Evolutionary conservation across 1,140 invertebrate species (phyloP).

Genomic region (Calephelis nemesis): DNA sequence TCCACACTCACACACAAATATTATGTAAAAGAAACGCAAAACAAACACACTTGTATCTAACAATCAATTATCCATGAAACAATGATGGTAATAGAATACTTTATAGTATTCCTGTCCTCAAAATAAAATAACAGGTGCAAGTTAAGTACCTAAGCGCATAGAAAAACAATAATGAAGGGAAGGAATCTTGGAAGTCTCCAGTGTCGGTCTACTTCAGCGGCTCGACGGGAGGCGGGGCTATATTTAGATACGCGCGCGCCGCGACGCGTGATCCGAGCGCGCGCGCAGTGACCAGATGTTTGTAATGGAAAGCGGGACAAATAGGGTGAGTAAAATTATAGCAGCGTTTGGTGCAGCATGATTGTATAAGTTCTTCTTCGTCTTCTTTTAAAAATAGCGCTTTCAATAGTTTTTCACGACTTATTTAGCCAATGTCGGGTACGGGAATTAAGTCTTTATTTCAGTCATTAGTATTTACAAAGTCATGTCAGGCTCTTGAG

Average conservation of each 20-base stretch:
- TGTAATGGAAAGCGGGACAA: conserved; percentile 30
- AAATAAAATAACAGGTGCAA: conserved; percentile 23
- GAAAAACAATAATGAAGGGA: conserved; percentile 57
- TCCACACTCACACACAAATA: no score
- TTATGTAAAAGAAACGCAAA: no score
- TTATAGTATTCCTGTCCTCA: background rate
- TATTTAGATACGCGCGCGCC: conserved; percentile 64
- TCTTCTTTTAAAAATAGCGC: no score
- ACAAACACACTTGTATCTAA: no score
- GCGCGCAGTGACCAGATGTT: conserved; percentile 48
- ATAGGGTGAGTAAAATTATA: conserved; percentile 22
- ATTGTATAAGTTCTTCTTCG: no score
- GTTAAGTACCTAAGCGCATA: conserved; percentile 31
- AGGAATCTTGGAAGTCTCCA: conserved; percentile 71
- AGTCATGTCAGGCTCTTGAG: no score
- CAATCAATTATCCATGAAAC: no score
- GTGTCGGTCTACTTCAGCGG: conserved; percentile 43
- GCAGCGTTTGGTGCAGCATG: background rate
- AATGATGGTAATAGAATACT: conserved; percentile 1
- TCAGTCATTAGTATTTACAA: no score
- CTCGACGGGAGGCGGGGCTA: conserved; percentile 67
- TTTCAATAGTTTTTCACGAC: no score
- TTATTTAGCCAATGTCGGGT: no score
- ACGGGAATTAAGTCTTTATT: no score
- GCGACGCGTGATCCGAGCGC: conserved; percentile 47